These are phyloP conservation scores for Trachurus trachurus DNA, from an alignment of 2,797 vertebrate genomes.

Conservation along the genomic window DNA sequence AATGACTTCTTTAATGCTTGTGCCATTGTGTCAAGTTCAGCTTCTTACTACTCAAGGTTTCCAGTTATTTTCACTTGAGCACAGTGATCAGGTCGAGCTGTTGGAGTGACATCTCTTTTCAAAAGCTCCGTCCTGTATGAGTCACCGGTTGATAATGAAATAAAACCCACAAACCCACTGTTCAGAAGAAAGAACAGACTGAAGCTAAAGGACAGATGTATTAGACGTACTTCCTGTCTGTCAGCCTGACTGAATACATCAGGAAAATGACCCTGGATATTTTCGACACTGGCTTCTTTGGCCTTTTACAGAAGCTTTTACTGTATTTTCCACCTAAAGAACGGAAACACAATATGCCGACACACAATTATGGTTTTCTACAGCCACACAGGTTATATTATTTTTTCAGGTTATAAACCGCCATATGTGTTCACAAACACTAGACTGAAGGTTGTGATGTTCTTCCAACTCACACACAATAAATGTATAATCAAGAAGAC, in stretches of 20 bases:
- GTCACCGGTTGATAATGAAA: slow-evolving; percentile 4
- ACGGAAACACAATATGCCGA: neutral
- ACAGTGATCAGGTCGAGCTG: neutral
- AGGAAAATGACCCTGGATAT: neutral
- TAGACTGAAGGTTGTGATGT: neutral
- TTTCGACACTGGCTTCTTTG: neutral
- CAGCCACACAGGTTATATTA: no score
- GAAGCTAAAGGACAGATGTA: neutral
- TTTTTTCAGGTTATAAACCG: neutral
- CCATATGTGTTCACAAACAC: neutral
- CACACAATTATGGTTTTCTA: neutral
- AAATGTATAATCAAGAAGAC: neutral
- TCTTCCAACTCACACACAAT: no score
- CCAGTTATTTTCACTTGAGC: neutral
- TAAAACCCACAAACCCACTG: neutral
- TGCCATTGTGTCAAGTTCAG: neutral
- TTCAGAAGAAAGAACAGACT: slow-evolving; percentile 1
- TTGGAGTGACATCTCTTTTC: neutral
- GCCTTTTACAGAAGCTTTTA: neutral
- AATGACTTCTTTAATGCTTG: no score
- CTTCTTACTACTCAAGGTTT: neutral
- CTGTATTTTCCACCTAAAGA: neutral
- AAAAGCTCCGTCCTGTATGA: neutral
- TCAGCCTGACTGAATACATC: slow-evolving; percentile 19
- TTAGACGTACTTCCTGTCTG: neutral